Conservation (phyloP, 2,113 vertebrate genomes). For the Dasypus novemcinctus region DNA sequence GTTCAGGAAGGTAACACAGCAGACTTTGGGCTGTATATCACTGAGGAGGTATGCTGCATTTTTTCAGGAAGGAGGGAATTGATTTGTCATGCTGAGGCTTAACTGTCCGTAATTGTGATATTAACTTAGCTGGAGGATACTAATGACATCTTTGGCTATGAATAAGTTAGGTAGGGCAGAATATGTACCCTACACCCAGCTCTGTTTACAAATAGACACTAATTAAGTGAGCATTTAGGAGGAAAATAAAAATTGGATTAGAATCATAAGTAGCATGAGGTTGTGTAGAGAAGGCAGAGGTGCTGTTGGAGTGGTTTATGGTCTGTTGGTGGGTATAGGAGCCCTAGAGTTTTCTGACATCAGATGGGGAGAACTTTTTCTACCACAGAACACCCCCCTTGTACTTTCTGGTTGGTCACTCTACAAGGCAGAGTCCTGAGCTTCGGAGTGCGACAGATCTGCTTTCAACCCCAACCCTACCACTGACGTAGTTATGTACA, state of each 20-base stretch:
- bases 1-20: neutral
- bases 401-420: neutral
- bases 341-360: neutral
- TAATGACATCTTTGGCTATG: neutral
- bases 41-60: too few species aligned
- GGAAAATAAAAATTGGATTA: neutral
- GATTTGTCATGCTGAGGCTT: neutral
- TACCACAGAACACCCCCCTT: too few species aligned
- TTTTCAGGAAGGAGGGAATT: neutral
- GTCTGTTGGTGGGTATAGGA: neutral
- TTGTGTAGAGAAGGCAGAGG: neutral
- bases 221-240: neutral
- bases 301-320: accelerated
- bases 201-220: neutral
- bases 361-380: neutral
- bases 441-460: neutral
- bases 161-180: neutral
- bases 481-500: neutral
- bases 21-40: neutral
- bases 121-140: neutral
- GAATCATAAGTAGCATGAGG: neutral
- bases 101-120: neutral
- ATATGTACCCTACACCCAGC: neutral
- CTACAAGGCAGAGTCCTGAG: neutral
- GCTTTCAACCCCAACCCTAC: neutral